Percentiles rank a stretch among this genome's conserved stretches.
Evolutionary conservation across 1,140 invertebrate genomes (phyloP).

Genomic region (Drosophila athabasca): DNA sequence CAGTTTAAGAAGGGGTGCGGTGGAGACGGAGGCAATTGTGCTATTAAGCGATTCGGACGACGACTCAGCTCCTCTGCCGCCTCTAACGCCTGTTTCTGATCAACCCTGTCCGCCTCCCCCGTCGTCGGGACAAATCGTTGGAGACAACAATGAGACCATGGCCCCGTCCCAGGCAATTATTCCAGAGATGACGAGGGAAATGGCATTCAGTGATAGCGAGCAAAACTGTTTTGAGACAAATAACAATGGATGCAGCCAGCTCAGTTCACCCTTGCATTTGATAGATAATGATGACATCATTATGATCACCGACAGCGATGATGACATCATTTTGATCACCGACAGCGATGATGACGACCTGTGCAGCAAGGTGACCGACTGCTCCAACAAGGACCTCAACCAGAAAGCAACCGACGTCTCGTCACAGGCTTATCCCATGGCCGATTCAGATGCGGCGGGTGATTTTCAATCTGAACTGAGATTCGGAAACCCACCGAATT

Average conservation of each 20-base stretch:
- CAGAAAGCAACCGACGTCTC: slow-evolving; percentile 31
- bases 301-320: not conserved
- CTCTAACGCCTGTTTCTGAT: too few relatives aligned
- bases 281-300: too few relatives aligned
- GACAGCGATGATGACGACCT: slow-evolving; percentile 3
- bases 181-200: slow-evolving; percentile 13
- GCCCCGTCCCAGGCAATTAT: too few relatives aligned
- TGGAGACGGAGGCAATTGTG: too few relatives aligned
- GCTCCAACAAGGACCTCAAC: slow-evolving; percentile 68
- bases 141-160: too few relatives aligned
- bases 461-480: not conserved
- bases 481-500: not conserved
- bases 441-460: slow-evolving; percentile 9
- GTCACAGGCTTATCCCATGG: slow-evolving; percentile 51
- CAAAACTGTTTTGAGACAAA: too few relatives aligned
- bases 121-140: too few relatives aligned
- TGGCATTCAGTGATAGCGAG: too few relatives aligned
- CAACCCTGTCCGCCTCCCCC: not conserved
- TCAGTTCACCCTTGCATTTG: too few relatives aligned
- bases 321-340: slow-evolving; percentile 49
- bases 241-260: too few relatives aligned
- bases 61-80: not conserved
- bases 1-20: too few relatives aligned
- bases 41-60: slow-evolving; percentile 7
- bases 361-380: slow-evolving; percentile 54